Evolutionary conservation across 2,888 invertebrate species (phyloP), one percentile per base, ranked within the genome.

Genomic region (Drepana falcataria): DNA sequence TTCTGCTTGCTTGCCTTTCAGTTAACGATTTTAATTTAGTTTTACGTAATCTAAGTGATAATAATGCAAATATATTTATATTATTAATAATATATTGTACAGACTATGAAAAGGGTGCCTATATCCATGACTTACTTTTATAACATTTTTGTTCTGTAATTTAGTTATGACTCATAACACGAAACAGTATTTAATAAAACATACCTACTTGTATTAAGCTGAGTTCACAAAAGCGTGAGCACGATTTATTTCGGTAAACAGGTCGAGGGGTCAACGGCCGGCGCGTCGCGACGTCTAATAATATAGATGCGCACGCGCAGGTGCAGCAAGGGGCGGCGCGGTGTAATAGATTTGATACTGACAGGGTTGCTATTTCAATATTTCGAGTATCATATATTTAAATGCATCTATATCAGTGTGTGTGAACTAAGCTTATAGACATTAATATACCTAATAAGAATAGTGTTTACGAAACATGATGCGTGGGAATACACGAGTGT

Each of bases 241-340:
- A 73, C 77, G 75, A 75, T 76, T 77, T 89, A 89, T 89, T 88
- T 89, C 81, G 83, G 88, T 85, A 89, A 87, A 81, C 84, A 81
- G 90, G 90, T 89, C 89, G 88, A 63, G 82, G 79, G 85, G 83
- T 86, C 87, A 76, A 81, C 75, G 88, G 56, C 86, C 87, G 75
- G 66, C 73, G 79, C 85, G 87, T 81, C 87, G 87, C 88, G 87
- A 83, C 85, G 85, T 75, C 86, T 85, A 80, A 83, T 79, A 85
- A 82, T 84, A 81, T 71, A 75, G 80, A 83, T 78, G 83, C 80
- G 79, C 77, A 59, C 65, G 80, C 81, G 86, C 88, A 87, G 84
- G 87, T 85, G 88, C 85, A 81, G 65, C 59, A 62, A 58, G 61
- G 55, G 61, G 62, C 57, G 59, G 61, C 49, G 53, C 49, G 49